Evolutionary conservation across 2,888 invertebrate species (phyloP).

Genomic region (Syrista parreyssii): DNA sequence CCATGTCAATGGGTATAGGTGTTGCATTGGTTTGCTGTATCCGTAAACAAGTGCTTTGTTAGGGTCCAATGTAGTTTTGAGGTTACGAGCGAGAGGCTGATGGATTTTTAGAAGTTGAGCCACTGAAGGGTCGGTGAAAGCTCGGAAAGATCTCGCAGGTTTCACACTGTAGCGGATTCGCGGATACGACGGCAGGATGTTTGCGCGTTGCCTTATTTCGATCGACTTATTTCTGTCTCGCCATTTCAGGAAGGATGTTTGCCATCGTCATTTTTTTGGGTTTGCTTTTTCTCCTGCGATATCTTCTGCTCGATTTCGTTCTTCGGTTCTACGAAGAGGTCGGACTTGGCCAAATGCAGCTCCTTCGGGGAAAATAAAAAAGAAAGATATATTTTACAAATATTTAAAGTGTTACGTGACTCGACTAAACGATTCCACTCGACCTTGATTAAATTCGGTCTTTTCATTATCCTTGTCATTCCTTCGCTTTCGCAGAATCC

Average conservation of each 20-base stretch:
- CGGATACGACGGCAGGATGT: not conserved
- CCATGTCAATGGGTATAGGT: not conserved
- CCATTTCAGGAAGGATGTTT: not conserved
- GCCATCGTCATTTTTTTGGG: not conserved
- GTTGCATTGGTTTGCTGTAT: not conserved
- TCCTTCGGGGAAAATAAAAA: not conserved
- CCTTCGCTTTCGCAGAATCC: not conserved
- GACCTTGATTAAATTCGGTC: not conserved
- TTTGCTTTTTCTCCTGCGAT: not conserved
- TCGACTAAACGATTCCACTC: not conserved
- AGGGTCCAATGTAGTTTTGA: not conserved
- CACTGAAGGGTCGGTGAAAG: not conserved
- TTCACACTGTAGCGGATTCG: not conserved
- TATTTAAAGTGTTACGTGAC: not conserved
- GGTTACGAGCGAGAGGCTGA: not conserved
- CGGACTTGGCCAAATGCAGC: not conserved
- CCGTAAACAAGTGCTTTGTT: not conserved
- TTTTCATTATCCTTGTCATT: not conserved
- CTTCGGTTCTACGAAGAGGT: not conserved
- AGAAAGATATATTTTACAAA: not conserved
- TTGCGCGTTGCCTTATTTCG: not conserved
- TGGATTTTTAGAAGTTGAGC: not conserved
- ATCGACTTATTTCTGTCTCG: not conserved
- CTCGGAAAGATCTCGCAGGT: not conserved
- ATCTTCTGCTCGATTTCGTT: not conserved